Percentiles rank a stretch among this genome's conserved stretches.
These are phyloP conservation scores for Setipinna tenuifilis DNA, from an alignment of 2,797 vertebrate species.

Conservation along the genomic window DNA sequence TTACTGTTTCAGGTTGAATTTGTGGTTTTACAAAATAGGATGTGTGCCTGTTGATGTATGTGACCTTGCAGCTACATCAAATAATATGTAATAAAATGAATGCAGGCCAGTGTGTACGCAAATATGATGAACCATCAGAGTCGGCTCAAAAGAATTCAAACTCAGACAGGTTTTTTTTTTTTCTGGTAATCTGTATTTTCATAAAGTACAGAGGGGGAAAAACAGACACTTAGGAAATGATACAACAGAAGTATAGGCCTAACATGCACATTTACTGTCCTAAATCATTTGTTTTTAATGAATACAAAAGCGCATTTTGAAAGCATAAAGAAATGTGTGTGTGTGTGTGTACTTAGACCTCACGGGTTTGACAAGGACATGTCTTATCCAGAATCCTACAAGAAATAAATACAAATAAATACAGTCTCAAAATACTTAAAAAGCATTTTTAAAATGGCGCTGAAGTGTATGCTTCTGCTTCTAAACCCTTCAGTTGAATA, in stretches of 20 bases:
- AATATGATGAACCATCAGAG: not conserved
- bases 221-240: conserved; percentile 42
- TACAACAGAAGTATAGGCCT: conserved; percentile 60
- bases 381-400: conserved; percentile 35
- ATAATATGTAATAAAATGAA: no score
- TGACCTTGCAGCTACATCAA: no score
- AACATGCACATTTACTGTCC: conserved; percentile 65
- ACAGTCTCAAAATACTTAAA: conserved; percentile 50
- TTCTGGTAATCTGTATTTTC: conserved; percentile 70
- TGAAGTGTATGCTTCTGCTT: conserved; percentile 47
- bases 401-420: conserved; percentile 36
- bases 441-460: conserved; percentile 63
- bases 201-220: conserved; percentile 70
- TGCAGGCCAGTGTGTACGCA: no score
- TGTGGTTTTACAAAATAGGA: not conserved
- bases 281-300: conserved; percentile 30
- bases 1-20: not conserved
- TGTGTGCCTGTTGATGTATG: not conserved
- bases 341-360: conserved; percentile 39
- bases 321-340: conserved; percentile 50
- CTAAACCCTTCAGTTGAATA: conserved; percentile 42
- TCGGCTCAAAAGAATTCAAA: not conserved
- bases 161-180: conserved; percentile 31
- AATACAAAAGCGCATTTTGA: conserved; percentile 64
- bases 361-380: conserved; percentile 32